A percentile compares a stretch with the other conserved stretches of the same genome.
These are phyloP conservation scores for Lampropteryx suffumata DNA, from an alignment of 2,888 invertebrate species.

Conservation along the genomic window DNA sequence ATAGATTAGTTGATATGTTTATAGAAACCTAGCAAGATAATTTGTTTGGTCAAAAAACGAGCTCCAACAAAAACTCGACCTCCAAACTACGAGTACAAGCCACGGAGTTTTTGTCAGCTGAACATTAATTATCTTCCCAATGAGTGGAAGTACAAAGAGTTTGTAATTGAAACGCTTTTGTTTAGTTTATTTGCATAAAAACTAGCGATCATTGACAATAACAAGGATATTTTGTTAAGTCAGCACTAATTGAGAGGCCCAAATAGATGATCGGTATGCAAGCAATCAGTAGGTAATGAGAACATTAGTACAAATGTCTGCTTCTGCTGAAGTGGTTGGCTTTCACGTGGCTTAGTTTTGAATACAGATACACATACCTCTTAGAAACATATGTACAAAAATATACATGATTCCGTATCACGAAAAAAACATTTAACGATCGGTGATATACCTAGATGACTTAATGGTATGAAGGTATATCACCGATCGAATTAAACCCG, in stretches of 20 bases:
- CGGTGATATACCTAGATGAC: too few relatives aligned
- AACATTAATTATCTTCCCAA: constrained; percentile 32
- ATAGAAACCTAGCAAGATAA: constrained; percentile 11
- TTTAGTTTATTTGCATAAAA: constrained; percentile 43
- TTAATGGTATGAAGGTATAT: too few relatives aligned
- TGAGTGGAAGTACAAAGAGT: constrained; percentile 32
- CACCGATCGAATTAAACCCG: constrained; percentile 16
- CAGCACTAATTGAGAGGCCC: constrained; percentile 4
- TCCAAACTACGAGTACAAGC: constrained; percentile 15
- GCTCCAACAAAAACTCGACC: constrained; percentile 15
- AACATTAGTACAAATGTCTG: too few relatives aligned
- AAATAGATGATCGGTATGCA: background rate
- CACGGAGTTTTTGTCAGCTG: constrained; percentile 26
- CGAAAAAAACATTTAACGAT: too few relatives aligned
- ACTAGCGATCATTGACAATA: constrained; percentile 36
- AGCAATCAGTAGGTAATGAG: background rate
- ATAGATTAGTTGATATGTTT: background rate
- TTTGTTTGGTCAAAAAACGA: constrained; percentile 14
- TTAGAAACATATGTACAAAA: too few relatives aligned
- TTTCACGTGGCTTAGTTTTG: too few relatives aligned
- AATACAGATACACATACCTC: too few relatives aligned
- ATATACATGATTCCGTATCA: too few relatives aligned
- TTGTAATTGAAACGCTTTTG: constrained; percentile 35
- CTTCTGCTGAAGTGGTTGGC: too few relatives aligned
- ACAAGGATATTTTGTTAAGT: constrained; percentile 26